Conservation (phyloP, 2,113 vertebrate species). For the Odocoileus hemionus region DNA sequence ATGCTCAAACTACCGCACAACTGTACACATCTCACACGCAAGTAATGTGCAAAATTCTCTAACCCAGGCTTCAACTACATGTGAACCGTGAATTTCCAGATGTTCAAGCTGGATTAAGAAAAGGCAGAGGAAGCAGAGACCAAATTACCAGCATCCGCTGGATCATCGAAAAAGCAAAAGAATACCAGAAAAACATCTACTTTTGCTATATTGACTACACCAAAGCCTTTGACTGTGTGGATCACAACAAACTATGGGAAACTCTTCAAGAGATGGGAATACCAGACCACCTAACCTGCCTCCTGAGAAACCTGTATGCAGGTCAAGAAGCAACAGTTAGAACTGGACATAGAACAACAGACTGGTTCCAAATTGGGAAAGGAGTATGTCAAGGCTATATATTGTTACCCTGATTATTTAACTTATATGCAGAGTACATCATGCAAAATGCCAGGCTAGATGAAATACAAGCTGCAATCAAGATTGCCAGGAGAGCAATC, state of each 20-base stretch:
- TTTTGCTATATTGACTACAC: not conserved
- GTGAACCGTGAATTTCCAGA: not conserved
- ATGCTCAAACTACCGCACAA: not conserved
- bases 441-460: not conserved
- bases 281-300: not conserved
- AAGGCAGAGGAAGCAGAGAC: not conserved
- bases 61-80: not conserved
- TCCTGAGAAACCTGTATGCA: not conserved
- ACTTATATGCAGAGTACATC: not conserved
- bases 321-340: not conserved
- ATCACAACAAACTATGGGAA: not conserved
- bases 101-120: not conserved
- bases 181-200: not conserved
- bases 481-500: not conserved
- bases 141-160: not conserved
- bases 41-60: not conserved
- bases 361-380: not conserved
- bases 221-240: not conserved
- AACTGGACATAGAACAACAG: not conserved
- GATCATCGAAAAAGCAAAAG: not conserved
- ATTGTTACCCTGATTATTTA: not conserved
- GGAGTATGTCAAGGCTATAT: not conserved
- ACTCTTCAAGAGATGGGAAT: not conserved
- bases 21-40: not conserved
- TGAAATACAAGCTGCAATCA: not conserved